Conservation (phyloP, 2,113 vertebrate genomes). For the Dicentrarchus labrax region DNA sequence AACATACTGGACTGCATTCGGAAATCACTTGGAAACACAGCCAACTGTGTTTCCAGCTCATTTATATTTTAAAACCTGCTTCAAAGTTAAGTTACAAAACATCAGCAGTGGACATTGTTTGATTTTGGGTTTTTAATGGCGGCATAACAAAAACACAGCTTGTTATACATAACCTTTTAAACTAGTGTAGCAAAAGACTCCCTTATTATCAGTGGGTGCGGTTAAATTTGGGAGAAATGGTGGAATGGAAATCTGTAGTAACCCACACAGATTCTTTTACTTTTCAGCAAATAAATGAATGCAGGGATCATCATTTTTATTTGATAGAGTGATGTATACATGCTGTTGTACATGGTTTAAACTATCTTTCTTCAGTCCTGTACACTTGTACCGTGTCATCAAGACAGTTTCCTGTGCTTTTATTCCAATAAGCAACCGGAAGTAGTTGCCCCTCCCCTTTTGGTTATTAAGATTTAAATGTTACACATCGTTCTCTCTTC, state of each 20-base stretch:
- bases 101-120: neutral
- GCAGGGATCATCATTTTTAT: neutral
- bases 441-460: too few species aligned
- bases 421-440: neutral
- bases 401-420: neutral
- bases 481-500: constrained; percentile 32
- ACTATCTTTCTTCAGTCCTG: neutral
- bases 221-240: neutral
- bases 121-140: neutral
- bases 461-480: neutral
- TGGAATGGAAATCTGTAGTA: neutral
- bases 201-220: neutral
- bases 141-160: neutral
- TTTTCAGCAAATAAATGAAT: neutral
- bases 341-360: neutral
- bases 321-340: neutral
- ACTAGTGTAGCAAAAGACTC: neutral
- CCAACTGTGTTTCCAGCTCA: neutral
- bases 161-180: neutral
- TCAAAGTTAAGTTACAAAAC: constrained; percentile 8
- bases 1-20: neutral
- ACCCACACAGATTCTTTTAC: neutral
- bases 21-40: too few species aligned
- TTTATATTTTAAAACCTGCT: constrained; percentile 6
- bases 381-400: too few species aligned